Evolutionary conservation across 2,797 vertebrate species (phyloP), one percentile per base, ranked within the genome.

Genomic region (Hyperoplus immaculatus): DNA sequence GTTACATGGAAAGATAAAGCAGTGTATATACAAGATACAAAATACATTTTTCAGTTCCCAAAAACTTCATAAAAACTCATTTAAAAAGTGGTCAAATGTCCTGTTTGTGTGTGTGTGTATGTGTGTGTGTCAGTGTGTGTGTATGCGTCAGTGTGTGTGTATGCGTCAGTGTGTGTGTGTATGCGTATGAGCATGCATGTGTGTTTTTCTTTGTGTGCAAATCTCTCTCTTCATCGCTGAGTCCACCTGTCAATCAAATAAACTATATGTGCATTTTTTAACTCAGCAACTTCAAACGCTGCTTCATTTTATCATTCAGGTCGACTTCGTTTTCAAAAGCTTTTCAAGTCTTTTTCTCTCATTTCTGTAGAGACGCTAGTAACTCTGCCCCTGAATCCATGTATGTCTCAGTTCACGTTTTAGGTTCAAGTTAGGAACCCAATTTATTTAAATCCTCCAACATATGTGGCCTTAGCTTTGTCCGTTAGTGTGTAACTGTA

Each of bases 231-330:
- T 29, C 29, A 29, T 59, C 63, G 43, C 62, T 9, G 54, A 29
- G n/a, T 68, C 82, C 8, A 39, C 53, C 62, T 65, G 70, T 79
- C 75, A 66, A 63, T 75, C 76, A 75, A 66, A 80, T 43, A 70
- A 78, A 72, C 69, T 36, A 36, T 45, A 60, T 51, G 66, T 77
- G 39, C 1, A 29, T 43, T 57, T 78, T 68, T 80, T 42, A 82
- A 75, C 80, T 78, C 60, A 46, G 75, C 51, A 73, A 78, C 80
- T 80, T 90, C 80, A 89, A 88, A 89, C 29, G 80, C 74, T 45
- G 53, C 75, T 83, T 54, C 42, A 6, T 82, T 89, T 83, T 80
- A 77, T 79, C 77, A 71, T 85, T 80, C 76, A 84, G 70, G 74
- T 77, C 61, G 66, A 80, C 70, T 75, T 77, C 42, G 51, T 76